Base-by-base conservation (phyloP, 2,888 invertebrate genomes). In the Monochamus alternatus region DNA sequence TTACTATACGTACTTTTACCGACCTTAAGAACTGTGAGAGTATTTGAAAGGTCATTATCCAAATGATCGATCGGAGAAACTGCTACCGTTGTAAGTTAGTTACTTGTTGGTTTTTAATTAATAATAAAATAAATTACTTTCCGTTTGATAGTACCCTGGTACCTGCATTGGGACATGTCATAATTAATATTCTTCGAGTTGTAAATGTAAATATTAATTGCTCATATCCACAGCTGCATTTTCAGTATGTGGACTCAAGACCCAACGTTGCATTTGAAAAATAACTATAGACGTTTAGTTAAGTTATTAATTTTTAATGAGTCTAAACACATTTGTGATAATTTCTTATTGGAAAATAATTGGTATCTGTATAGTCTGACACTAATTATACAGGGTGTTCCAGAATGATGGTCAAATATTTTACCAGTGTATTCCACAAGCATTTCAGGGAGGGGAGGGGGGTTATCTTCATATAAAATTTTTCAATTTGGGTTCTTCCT, bases 91-190 rank as follows among this genome's bases (percentile, higher is more conserved):
- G 22, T 55, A 55, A n/a, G 5, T 14, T 22, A 22, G 22, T n/a
- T 55, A 55, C n/a, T 55, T 55, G n/a, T n/a, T 22, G n/a, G 55
- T 55, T n/a, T 55, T 55, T 55, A 55, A 55, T 55, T 55, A 52
- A 55, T n/a, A 55, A 10, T 22, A 55, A 22, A 55, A 55, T n/a
- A 14, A 55, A 55, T 55, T n/a, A 14, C 55, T 55, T 22, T 22
- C n/a, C 55, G 12, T 47, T 47, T 47, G 47, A n/a, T 55, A 55
- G 55, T 14, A 55, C 55, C n/a, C 55, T 55, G 55, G 55, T 55
- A 55, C 55, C 55, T 55, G 55, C 55, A 55, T 55, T 47, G 47
- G 47, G 12, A 55, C n/a, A 55, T 55, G 14, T 55, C n/a, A 55
- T 55, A 4, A 55, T 47, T 47, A 47, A 47, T 47, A 47, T 47